Evolutionary conservation across 1,140 invertebrate species (phyloP).

Genomic region (Hyposmocoma kahamanoa): DNA sequence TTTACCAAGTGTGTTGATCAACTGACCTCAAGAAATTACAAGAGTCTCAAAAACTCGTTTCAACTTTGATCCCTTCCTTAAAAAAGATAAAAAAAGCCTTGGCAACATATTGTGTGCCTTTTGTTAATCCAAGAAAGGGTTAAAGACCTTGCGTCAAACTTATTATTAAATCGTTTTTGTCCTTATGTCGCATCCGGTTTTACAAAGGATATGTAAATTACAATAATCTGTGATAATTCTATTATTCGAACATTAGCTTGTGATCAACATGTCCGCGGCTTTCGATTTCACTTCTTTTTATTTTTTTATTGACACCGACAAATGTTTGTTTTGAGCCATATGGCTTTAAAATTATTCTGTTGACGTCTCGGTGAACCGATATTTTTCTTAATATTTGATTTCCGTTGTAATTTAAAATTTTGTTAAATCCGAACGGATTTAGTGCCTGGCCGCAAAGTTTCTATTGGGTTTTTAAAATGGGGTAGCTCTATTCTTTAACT

Average conservation of each 20-base stretch:
- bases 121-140: conserved; percentile 65
- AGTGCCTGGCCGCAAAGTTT: neutral
- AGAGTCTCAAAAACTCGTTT: conserved; percentile 54
- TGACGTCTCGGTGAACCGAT: conserved; percentile 10
- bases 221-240: conserved; percentile 70
- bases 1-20: conserved; percentile 35
- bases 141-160: conserved; percentile 57
- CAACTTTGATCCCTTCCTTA: conserved; percentile 60
- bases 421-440: too few relatives aligned
- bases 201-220: conserved; percentile 70
- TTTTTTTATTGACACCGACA: conserved; percentile 10
- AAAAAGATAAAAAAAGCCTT: conserved; percentile 50
- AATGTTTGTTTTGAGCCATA: conserved; percentile 61
- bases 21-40: conserved; percentile 50
- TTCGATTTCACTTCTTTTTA: conserved; percentile 31
- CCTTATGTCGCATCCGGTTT: conserved; percentile 65
- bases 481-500: conserved; percentile 35
- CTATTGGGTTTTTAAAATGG: conserved; percentile 10
- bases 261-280: conserved; percentile 57
- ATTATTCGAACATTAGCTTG: conserved; percentile 59
- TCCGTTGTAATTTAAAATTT: conserved; percentile 19
- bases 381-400: conserved; percentile 23
- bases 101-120: conserved; percentile 67
- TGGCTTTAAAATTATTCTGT: conserved; percentile 30
- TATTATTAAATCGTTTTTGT: conserved; percentile 73